A percentile compares a stretch with the other conserved stretches of the same genome.
These are phyloP conservation scores for Heterohyrax brucei DNA, from an alignment of 2,797 vertebrate species.

Conservation along the genomic window DNA sequence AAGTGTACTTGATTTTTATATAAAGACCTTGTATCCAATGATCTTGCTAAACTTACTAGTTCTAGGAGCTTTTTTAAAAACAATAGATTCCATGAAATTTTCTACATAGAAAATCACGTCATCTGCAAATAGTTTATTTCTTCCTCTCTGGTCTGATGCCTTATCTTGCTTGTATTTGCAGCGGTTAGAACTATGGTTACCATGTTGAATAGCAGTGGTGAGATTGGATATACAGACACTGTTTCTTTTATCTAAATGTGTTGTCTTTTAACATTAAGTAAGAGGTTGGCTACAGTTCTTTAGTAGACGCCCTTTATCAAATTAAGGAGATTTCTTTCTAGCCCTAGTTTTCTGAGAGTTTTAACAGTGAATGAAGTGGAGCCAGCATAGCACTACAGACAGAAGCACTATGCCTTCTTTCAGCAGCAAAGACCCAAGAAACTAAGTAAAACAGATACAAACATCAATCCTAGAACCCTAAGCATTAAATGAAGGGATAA, in stretches of 20 bases:
- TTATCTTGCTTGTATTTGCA: neutral
- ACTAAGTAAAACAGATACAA: no score
- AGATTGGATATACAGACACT: neutral
- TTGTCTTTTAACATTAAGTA: neutral
- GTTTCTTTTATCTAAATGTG: neutral
- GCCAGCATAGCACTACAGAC: no score
- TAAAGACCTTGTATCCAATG: neutral
- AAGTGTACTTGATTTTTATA: constrained; percentile 1
- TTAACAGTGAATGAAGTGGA: neutral
- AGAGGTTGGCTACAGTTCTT: neutral
- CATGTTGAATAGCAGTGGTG: neutral
- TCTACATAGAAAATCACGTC: neutral
- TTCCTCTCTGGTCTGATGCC: neutral
- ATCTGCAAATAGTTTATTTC: neutral
- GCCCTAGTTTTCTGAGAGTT: constrained; percentile 28
- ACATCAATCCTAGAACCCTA: no score
- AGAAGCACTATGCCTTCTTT: no score
- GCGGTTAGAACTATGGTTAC: neutral
- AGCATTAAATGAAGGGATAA: no score
- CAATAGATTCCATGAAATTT: neutral
- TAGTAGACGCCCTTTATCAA: neutral
- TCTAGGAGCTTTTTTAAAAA: neutral
- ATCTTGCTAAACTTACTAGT: constrained; percentile 43
- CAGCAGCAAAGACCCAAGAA: no score
- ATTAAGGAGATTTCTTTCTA: neutral